Evolutionary conservation across 1,140 invertebrate species (phyloP).

Genomic region (Rhagoletis zephyria): DNA sequence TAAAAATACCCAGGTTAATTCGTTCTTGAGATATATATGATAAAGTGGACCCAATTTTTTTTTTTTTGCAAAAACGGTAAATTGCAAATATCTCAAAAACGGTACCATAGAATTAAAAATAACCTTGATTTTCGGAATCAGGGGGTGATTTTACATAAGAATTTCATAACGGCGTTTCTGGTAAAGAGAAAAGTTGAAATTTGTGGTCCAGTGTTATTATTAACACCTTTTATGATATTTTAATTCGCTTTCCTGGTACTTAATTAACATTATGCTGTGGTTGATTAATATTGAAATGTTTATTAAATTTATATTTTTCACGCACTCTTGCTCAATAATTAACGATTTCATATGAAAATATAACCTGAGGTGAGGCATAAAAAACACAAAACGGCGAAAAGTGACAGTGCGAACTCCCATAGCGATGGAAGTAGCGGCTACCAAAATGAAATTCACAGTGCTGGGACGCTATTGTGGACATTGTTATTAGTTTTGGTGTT

Average conservation of each 20-base stretch:
- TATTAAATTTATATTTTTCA: conserved; percentile 51
- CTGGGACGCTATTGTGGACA: too few species aligned
- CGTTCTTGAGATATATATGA: too few species aligned
- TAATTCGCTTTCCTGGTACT: conserved; percentile 36
- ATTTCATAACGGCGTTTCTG: too few species aligned
- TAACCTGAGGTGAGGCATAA: neutral
- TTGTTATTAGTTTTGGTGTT: neutral
- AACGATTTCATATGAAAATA: conserved; percentile 39
- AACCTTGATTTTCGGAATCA: too few species aligned
- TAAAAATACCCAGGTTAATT: too few species aligned
- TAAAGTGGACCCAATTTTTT: too few species aligned
- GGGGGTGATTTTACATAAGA: too few species aligned
- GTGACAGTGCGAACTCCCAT: neutral
- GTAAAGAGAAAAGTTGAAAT: too few species aligned
- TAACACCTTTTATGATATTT: conserved; percentile 26
- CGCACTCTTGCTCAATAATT: conserved; percentile 13
- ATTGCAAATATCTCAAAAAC: too few species aligned
- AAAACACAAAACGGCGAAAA: conserved; percentile 8
- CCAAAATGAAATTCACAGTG: conserved; percentile 43
- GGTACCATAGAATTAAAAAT: too few species aligned
- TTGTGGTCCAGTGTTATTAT: too few species aligned
- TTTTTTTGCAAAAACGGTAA: too few species aligned
- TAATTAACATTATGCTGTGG: conserved; percentile 41
- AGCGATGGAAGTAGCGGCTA: neutral
- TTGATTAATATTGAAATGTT: conserved; percentile 50